Conservation (phyloP, 2,888 invertebrate species). For the Anagyrus pseudococci region DNA sequence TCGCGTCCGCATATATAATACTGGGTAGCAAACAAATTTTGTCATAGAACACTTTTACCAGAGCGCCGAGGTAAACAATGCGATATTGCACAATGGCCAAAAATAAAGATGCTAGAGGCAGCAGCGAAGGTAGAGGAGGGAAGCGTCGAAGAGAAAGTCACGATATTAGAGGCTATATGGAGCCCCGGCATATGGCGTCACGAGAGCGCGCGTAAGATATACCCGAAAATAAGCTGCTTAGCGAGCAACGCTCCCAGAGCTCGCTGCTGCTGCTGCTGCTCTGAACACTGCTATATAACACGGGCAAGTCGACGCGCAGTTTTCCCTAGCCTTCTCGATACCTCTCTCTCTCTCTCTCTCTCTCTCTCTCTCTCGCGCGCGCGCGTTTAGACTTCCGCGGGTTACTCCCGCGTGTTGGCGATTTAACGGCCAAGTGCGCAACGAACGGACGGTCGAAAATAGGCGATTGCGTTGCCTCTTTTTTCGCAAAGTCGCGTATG, state of each 20-base stretch:
- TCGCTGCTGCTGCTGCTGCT: neutral
- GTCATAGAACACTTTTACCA: neutral
- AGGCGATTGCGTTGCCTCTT: no score
- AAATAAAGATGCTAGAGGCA: conserved; percentile 11
- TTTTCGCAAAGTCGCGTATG: no score
- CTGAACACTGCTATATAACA: no score
- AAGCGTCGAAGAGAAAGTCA: no score
- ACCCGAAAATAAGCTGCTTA: conserved; percentile 28
- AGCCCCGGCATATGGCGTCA: conserved; percentile 3
- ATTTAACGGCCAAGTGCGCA: no score
- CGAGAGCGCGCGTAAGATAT: neutral
- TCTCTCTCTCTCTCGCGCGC: neutral
- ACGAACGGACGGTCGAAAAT: no score
- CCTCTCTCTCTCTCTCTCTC: no score
- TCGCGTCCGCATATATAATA: no score
- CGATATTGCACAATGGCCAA: conserved; percentile 26
- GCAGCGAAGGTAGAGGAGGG: neutral
- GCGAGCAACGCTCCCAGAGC: neutral
- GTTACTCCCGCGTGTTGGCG: no score
- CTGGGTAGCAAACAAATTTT: neutral
- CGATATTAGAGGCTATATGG: no score
- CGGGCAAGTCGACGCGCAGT: no score
- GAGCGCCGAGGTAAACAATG: neutral
- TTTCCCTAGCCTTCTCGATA: no score
- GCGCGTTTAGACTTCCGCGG: neutral